phyloP scores from a whole-genome alignment of 1,140 invertebrate species.

The Atopsyche davidsoni region DNA sequence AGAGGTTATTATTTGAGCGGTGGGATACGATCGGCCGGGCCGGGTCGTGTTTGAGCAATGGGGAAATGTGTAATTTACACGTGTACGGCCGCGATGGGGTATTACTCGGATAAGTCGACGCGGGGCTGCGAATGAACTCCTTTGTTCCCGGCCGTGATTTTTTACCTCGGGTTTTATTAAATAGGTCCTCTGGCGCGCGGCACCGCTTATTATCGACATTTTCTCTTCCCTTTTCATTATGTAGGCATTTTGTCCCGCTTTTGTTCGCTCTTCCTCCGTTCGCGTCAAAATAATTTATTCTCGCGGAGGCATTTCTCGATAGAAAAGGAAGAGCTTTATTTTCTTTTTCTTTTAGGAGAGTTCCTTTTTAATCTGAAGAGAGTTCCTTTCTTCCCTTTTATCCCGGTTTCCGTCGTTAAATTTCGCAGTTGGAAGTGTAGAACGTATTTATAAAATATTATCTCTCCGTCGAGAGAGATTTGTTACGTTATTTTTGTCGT shows the following conservation, averaged over 20 bases:
- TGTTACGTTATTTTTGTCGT: no score
- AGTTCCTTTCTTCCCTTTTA: constrained; percentile 17
- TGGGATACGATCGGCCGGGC: no score
- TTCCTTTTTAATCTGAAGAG: constrained; percentile 26
- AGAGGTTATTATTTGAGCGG: no score
- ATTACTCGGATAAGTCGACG: no score
- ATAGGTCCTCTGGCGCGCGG: neutral
- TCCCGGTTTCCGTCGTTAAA: constrained; percentile 24
- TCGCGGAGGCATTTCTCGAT: constrained; percentile 7
- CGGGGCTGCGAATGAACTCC: no score
- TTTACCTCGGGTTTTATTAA: neutral
- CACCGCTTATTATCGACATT: constrained; percentile 21
- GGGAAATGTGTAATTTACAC: no score
- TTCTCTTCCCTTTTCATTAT: constrained; percentile 23
- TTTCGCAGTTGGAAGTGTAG: constrained; percentile 22
- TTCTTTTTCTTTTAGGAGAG: constrained; percentile 18
- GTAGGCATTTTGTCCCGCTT: constrained; percentile 12
- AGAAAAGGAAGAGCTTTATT: constrained; percentile 9
- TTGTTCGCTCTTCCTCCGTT: constrained; percentile 9
- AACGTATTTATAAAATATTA: constrained; percentile 17
- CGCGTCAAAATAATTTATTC: constrained; percentile 26
- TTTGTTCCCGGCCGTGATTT: neutral
- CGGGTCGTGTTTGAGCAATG: no score
- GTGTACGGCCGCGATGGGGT: no score
- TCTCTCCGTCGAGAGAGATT: no score